Percentiles rank a stretch among this genome's conserved stretches.
phyloP scores from a whole-genome alignment of 1,140 invertebrate genomes.

The Rhynchophorus ferrugineus region DNA sequence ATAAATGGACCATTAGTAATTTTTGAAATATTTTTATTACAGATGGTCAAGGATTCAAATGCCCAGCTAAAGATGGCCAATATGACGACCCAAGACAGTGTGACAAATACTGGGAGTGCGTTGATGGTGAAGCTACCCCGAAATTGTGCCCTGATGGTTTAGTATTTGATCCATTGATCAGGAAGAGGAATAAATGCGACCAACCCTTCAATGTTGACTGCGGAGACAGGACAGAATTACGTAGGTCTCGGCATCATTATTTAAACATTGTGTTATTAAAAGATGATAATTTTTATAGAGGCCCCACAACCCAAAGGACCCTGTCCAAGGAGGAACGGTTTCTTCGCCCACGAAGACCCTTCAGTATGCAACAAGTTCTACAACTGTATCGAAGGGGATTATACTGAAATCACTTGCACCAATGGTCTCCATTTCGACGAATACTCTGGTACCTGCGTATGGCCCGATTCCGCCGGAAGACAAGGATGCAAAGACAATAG shows the following conservation, averaged over 20 bases:
- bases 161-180: constrained; percentile 75
- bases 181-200: constrained; percentile 82
- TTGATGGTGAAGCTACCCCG: constrained; percentile 60
- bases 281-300: constrained; percentile 45
- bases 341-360: constrained; percentile 79
- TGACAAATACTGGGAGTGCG: constrained; percentile 79
- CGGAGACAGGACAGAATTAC: constrained; percentile 72
- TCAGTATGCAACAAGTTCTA: constrained; percentile 77
- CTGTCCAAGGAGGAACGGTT: constrained; percentile 78
- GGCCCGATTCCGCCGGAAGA: constrained; percentile 73
- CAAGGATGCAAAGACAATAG: constrained; percentile 53
- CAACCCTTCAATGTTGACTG: constrained; percentile 87
- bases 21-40: constrained; percentile 23
- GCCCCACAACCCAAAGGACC: constrained; percentile 60
- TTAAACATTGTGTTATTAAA: neutral
- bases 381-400: constrained; percentile 81
- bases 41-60: constrained; percentile 63
- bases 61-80: constrained; percentile 68
- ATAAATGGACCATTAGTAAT: too few relatives aligned
- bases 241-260: constrained; percentile 60
- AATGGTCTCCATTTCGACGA: constrained; percentile 82
- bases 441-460: constrained; percentile 77
- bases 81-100: constrained; percentile 73
- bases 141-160: constrained; percentile 80
- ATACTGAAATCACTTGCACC: constrained; percentile 72